Conservation (phyloP, 2,888 invertebrate genomes). For the Papilio elwesi region DNA sequence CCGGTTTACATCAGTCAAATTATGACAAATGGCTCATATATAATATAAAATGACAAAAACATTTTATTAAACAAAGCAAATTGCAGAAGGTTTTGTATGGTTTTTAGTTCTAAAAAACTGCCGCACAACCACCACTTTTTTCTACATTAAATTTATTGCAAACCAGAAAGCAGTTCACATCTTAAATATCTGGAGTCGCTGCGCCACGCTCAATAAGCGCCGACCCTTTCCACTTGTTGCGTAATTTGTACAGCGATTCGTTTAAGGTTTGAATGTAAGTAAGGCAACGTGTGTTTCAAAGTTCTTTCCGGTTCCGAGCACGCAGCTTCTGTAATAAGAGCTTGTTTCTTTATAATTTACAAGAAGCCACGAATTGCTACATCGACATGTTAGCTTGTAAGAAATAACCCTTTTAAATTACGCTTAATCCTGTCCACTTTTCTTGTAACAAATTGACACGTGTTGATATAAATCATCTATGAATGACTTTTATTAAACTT, state of each 20-base stretch:
- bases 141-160: conserved; percentile 26
- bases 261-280: conserved; percentile 44
- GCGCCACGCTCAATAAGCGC: conserved; percentile 39
- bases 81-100: not conserved
- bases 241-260: conserved; percentile 43
- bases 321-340: conserved; percentile 58
- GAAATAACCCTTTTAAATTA: conserved; percentile 26
- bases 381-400: conserved; percentile 18
- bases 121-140: not conserved
- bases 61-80: not conserved
- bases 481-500: too few species aligned
- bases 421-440: conserved; percentile 2
- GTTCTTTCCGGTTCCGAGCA: conserved; percentile 51
- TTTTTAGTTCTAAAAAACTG: not conserved
- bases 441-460: not conserved
- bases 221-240: conserved; percentile 51
- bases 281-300: conserved; percentile 49
- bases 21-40: too few species aligned
- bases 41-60: too few species aligned
- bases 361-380: conserved; percentile 28
- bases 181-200: conserved; percentile 33
- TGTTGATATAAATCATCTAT: too few species aligned
- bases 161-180: conserved; percentile 24
- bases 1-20: too few species aligned
- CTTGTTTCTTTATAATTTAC: conserved; percentile 50